Conservation (phyloP, 2,888 invertebrate genomes). For the Zygothrica quintamaculata region DNA sequence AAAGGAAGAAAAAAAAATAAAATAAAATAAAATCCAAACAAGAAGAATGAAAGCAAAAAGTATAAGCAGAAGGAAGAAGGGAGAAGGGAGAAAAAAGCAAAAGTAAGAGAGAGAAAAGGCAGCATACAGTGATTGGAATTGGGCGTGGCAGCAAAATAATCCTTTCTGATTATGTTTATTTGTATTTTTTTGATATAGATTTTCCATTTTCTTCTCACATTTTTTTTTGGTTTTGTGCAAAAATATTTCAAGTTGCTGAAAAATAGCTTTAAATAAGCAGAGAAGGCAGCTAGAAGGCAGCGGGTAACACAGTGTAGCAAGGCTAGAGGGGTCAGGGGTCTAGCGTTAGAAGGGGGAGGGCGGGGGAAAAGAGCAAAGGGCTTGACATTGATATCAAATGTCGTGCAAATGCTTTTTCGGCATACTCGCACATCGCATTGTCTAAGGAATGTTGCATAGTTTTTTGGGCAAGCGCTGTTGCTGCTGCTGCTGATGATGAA, state of each 20-base stretch:
- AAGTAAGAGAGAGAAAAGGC: constrained; percentile 5
- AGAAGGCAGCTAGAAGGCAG: constrained; percentile 12
- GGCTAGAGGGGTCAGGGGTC: not conserved
- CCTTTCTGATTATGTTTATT: constrained; percentile 52
- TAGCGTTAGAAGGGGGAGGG: not conserved
- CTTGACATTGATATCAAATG: constrained; percentile 80
- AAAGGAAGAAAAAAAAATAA: constrained; percentile 28
- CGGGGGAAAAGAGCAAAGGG: constrained; percentile 50
- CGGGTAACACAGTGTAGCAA: too few relatives aligned
- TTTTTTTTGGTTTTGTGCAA: constrained; percentile 18
- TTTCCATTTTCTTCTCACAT: constrained; percentile 18
- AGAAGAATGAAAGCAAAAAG: constrained; percentile 38
- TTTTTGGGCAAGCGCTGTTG: constrained; percentile 42
- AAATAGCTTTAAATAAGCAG: constrained; percentile 64
- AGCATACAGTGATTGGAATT: constrained; percentile 47
- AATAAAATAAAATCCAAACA: constrained; percentile 42
- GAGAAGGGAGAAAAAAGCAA: not conserved
- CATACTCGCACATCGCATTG: constrained; percentile 59
- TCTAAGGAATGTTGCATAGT: constrained; percentile 54
- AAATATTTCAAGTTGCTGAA: constrained; percentile 54
- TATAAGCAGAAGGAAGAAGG: constrained; percentile 6
- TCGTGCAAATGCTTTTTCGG: constrained; percentile 52
- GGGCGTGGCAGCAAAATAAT: constrained; percentile 65
- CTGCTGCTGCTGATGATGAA: constrained; percentile 24
- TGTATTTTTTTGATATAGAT: not conserved